These are phyloP conservation scores for Penaeus monodon DNA, from an alignment of 2,888 invertebrate species.

Conservation along the genomic window DNA sequence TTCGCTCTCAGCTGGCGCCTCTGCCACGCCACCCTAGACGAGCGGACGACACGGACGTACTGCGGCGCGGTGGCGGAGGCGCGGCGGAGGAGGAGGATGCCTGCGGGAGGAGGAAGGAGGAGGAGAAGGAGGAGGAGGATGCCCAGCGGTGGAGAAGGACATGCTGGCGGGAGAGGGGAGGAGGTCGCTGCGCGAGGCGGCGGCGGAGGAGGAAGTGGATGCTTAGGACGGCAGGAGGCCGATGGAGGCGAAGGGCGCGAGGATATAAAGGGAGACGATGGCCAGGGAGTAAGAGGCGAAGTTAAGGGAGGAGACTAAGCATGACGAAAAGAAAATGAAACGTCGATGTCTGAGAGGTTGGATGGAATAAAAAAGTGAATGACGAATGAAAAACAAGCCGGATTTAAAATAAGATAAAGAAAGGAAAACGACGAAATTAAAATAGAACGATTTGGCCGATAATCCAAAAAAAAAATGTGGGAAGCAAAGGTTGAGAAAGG, in stretches of 20 bases:
- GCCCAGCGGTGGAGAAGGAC: slow-evolving; percentile 4
- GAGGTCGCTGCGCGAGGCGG: background rate
- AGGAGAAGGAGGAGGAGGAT: background rate
- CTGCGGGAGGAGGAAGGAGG: background rate
- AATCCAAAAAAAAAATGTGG: background rate
- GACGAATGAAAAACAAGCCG: background rate
- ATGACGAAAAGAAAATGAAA: background rate
- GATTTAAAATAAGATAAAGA: background rate
- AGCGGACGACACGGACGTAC: background rate
- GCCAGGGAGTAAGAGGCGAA: background rate
- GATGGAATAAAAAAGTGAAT: background rate
- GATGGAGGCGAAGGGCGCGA: background rate
- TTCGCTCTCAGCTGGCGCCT: slow-evolving; percentile 31
- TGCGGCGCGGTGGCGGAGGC: slow-evolving; percentile 3
- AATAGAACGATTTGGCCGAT: background rate
- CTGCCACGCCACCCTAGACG: slow-evolving; percentile 43
- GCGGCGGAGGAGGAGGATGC: background rate
- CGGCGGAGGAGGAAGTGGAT: slow-evolving; percentile 2
- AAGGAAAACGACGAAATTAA: background rate
- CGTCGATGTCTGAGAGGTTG: background rate
- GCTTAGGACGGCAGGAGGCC: background rate
- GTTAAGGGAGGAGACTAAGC: background rate
- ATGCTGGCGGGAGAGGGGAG: slow-evolving; percentile 4
- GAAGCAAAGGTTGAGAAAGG: background rate
- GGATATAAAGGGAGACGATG: too few species aligned